These are phyloP conservation scores for Choloepus didactylus DNA, from an alignment of 2,797 vertebrate species.

Conservation along the genomic window DNA sequence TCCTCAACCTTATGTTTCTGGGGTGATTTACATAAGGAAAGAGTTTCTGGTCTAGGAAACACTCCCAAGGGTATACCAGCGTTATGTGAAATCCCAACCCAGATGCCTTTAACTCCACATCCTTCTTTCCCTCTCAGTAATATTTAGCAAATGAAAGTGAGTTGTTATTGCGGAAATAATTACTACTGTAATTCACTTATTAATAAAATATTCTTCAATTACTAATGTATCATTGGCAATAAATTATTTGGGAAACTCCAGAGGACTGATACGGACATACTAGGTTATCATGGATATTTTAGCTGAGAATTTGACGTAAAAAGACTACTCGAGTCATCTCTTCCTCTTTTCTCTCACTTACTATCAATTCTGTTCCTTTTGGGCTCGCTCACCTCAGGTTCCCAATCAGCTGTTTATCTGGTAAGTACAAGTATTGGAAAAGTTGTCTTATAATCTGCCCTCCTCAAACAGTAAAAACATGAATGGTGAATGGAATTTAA, in stretches of 20 bases:
- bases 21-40: constrained; percentile 64
- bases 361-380: background rate
- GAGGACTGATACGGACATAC: background rate
- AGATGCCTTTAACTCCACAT: background rate
- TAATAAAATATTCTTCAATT: background rate
- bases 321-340: background rate
- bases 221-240: background rate
- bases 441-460: background rate
- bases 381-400: background rate
- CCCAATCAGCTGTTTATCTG: background rate
- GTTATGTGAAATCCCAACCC: background rate
- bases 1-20: constrained; percentile 38
- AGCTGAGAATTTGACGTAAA: background rate
- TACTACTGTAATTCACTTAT: background rate
- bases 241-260: background rate
- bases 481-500: background rate
- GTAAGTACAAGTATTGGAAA: background rate
- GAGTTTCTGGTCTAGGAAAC: constrained; percentile 13
- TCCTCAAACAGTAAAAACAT: background rate
- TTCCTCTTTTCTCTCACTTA: background rate
- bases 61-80: background rate
- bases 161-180: background rate
- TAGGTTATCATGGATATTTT: background rate
- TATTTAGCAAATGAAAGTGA: constrained; percentile 39
- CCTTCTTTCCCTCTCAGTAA: background rate